Percentiles rank a stretch among this genome's conserved stretches.
Evolutionary conservation across 1,140 invertebrate species (phyloP).

Genomic region (Scaptomyza montana): DNA sequence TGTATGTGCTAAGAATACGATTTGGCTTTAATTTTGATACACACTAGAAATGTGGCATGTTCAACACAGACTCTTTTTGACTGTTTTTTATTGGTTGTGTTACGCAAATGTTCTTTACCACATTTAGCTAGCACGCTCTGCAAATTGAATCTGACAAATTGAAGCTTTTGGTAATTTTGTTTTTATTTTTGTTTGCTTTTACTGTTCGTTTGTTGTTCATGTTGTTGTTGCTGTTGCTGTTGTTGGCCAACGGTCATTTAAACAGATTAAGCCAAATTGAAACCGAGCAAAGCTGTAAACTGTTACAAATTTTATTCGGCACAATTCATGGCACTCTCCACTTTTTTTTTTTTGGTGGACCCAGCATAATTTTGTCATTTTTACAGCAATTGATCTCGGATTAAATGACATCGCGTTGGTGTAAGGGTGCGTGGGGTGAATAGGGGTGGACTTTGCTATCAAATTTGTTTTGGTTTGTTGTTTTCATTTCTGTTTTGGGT

Average conservation of each 20-base stretch:
- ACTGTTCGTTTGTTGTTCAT: neutral
- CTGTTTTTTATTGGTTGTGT: conserved; percentile 40
- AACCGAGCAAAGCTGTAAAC: conserved; percentile 53
- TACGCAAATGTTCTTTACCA: conserved; percentile 38
- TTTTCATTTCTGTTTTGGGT: conserved; percentile 12
- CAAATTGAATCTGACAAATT: conserved; percentile 76
- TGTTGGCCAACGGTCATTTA: conserved; percentile 48
- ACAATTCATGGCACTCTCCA: neutral
- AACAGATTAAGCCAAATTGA: conserved; percentile 74
- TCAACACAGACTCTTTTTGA: conserved; percentile 38
- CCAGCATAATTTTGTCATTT: conserved; percentile 77
- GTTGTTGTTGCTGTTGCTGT: conserved; percentile 11
- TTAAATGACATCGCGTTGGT: conserved; percentile 63
- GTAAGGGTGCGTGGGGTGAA: neutral
- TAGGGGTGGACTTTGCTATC: neutral
- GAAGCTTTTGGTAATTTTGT: conserved; percentile 51
- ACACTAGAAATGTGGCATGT: conserved; percentile 1
- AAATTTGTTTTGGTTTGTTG: conserved; percentile 44
- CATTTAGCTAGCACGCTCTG: conserved; percentile 19
- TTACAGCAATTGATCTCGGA: conserved; percentile 80
- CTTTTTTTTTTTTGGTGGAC: conserved; percentile 20
- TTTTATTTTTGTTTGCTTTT: conserved; percentile 34
- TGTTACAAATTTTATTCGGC: conserved; percentile 42
- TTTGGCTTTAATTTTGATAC: neutral
- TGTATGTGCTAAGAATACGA: neutral